These are phyloP conservation scores for Stegodyphus dumicola DNA, from an alignment of 1,140 invertebrate genomes.

Conservation along the genomic window DNA sequence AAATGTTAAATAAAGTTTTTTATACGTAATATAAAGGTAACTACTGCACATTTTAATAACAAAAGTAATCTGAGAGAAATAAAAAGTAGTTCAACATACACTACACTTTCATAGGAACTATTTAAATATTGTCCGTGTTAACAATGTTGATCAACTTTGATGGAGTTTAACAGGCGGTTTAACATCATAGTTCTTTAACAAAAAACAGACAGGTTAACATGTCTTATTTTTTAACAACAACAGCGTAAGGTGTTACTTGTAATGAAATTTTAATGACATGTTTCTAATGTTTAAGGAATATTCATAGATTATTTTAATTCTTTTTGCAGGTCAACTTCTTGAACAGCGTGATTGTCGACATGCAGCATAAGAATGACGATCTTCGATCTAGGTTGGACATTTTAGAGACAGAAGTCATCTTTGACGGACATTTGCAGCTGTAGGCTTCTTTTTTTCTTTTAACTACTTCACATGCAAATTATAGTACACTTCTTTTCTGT, in stretches of 20 bases:
- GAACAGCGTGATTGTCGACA: conserved; percentile 95
- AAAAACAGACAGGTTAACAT: neutral
- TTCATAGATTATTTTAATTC: neutral
- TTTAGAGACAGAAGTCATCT: conserved; percentile 68
- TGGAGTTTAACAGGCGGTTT: neutral
- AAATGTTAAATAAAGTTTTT: too few relatives aligned
- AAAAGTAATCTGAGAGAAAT: too few relatives aligned
- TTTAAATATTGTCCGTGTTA: too few relatives aligned
- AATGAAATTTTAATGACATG: neutral
- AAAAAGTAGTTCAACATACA: too few relatives aligned
- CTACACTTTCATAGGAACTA: too few relatives aligned
- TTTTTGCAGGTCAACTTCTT: conserved; percentile 86
- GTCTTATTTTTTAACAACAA: neutral
- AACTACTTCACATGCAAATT: neutral
- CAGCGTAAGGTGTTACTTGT: neutral
- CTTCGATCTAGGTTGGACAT: conserved; percentile 82
- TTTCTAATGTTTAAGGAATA: neutral
- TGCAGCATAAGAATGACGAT: conserved; percentile 91
- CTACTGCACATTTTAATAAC: too few relatives aligned
- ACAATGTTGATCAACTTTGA: neutral
- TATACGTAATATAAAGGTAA: too few relatives aligned
- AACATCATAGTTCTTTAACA: neutral
- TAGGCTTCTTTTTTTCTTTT: conserved; percentile 26
- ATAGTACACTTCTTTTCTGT: too few relatives aligned
- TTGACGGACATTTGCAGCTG: conserved; percentile 55